These are phyloP conservation scores for Vanacampus margaritifer DNA, from an alignment of 2,113 vertebrate genomes.

Conservation along the genomic window DNA sequence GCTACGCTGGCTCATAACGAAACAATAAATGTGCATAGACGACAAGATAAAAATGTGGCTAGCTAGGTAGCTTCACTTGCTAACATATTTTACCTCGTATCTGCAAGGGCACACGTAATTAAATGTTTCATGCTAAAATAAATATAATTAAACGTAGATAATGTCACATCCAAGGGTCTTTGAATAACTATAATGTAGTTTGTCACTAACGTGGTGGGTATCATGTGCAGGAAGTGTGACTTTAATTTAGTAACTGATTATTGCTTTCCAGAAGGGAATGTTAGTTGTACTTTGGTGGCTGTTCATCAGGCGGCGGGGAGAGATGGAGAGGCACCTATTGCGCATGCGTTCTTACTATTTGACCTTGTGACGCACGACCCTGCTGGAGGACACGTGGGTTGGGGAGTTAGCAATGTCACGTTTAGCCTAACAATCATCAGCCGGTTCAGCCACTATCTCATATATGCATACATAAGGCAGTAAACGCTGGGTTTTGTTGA, in stretches of 20 bases:
- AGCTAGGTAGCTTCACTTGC: constrained; percentile 4
- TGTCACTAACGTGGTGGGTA: neutral
- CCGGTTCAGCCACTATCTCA: neutral
- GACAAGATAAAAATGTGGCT: neutral
- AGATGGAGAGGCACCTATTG: constrained; percentile 30
- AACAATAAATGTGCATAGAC: neutral
- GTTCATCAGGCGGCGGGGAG: neutral
- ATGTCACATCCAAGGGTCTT: neutral
- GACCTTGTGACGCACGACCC: constrained; percentile 78
- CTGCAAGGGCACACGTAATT: constrained; percentile 16
- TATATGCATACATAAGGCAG: no score
- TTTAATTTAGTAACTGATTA: neutral
- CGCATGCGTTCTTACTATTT: constrained; percentile 51
- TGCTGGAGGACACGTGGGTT: constrained; percentile 58
- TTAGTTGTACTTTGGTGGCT: neutral
- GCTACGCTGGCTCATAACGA: neutral
- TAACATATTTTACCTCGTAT: neutral
- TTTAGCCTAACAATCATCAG: neutral
- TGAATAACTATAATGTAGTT: neutral
- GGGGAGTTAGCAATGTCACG: constrained; percentile 1
- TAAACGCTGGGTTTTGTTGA: no score
- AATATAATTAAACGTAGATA: neutral
- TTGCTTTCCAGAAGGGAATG: neutral
- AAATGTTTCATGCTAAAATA: neutral
- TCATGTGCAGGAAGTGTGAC: neutral